A percentile compares a stretch with the other conserved stretches of the same genome.
Conservation (phyloP, 2,797 vertebrate species). For the Ibycter americanus region DNA sequence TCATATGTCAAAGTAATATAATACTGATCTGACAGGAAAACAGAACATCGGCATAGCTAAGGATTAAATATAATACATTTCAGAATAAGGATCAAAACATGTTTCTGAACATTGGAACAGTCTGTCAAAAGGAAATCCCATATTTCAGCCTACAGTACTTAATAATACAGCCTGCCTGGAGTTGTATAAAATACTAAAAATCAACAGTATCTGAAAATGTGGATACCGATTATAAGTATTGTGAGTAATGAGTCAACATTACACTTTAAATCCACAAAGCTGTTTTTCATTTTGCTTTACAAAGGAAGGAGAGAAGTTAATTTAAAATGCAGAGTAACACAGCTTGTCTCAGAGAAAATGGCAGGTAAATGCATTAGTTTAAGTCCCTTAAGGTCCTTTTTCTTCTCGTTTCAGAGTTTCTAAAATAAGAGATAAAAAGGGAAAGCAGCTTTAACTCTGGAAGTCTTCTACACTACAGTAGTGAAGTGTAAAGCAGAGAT, state of each 20-base stretch:
- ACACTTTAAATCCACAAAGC: neutral
- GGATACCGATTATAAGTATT: rapidly evolving
- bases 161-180: neutral
- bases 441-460: neutral
- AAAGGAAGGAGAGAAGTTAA: neutral
- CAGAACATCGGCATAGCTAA: neutral
- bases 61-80: neutral
- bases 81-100: neutral
- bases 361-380: neutral
- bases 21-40: neutral
- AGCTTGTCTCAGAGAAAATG: neutral
- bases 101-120: neutral
- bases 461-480: rapidly evolving
- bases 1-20: neutral
- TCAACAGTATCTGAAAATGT: rapidly evolving
- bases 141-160: neutral
- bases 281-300: neutral
- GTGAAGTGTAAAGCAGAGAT: neutral
- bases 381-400: neutral
- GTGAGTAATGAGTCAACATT: rapidly evolving
- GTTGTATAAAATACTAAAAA: neutral
- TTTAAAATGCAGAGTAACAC: neutral
- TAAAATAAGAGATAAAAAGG: rapidly evolving
- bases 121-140: neutral
- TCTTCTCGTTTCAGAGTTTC: too few species aligned